Evolutionary conservation across 2,888 invertebrate species (phyloP).

Genomic region (Acanthococcus lagerstroemiae): DNA sequence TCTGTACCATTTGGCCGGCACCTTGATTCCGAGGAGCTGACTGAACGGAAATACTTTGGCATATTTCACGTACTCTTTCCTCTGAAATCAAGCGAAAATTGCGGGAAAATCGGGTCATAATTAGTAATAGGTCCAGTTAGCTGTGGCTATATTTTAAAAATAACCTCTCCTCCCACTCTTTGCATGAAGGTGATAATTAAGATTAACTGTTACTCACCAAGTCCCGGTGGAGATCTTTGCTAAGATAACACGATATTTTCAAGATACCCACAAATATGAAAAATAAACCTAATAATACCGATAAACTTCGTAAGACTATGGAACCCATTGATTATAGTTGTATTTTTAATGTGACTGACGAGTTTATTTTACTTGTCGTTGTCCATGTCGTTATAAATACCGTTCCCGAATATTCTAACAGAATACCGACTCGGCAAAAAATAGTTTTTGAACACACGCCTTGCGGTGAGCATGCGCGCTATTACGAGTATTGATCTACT

Average conservation of each 20-base stretch:
- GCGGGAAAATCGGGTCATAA: background rate
- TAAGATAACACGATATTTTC: slow-evolving; percentile 81
- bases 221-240: slow-evolving; percentile 91
- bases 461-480: too few species aligned
- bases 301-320: slow-evolving; percentile 81
- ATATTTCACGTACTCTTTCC: slow-evolving; percentile 89
- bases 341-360: too few species aligned
- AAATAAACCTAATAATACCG: slow-evolving; percentile 82
- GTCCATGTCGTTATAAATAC: background rate
- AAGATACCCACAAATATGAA: slow-evolving; percentile 90
- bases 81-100: slow-evolving; percentile 51
- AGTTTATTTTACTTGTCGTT: background rate
- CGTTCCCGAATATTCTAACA: background rate
- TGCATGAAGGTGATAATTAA: background rate
- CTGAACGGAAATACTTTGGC: slow-evolving; percentile 87
- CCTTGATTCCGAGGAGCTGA: slow-evolving; percentile 68
- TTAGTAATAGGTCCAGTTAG: background rate
- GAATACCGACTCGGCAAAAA: background rate
- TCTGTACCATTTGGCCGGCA: slow-evolving; percentile 87
- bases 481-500: too few species aligned
- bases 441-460: background rate
- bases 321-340: slow-evolving; percentile 48
- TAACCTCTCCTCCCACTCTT: slow-evolving; percentile 1
- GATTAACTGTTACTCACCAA: slow-evolving; percentile 57
- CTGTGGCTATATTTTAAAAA: background rate